Percentiles rank a stretch among this genome's conserved stretches.
Conservation (phyloP, 2,888 invertebrate species). For the Brachypalpus laphriformis region DNA sequence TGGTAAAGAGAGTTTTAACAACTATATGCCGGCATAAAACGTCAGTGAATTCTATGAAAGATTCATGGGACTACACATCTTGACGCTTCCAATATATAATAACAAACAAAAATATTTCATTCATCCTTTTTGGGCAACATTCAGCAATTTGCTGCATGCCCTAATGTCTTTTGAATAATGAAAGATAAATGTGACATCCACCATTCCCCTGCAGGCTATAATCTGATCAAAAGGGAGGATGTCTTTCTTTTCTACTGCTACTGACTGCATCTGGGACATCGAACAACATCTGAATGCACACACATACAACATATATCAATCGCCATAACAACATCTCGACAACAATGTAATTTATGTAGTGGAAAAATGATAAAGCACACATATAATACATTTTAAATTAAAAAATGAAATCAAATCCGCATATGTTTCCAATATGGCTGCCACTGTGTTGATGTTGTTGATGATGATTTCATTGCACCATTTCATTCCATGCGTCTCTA, state of each 20-base stretch:
- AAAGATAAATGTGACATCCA: constrained; percentile 30
- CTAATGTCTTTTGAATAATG: constrained; percentile 31
- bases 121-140: background rate
- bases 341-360: constrained; percentile 68
- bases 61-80: too few species aligned
- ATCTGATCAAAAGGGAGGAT: constrained; percentile 16
- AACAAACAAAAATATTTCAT: background rate
- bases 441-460: background rate
- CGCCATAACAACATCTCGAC: constrained; percentile 56
- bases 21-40: too few species aligned
- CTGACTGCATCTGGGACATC: background rate
- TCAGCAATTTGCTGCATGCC: background rate
- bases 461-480: constrained; percentile 56
- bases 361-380: constrained; percentile 56
- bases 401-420: constrained; percentile 51
- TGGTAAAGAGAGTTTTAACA: too few species aligned
- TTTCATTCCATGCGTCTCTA: constrained; percentile 46
- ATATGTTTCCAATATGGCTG: constrained; percentile 68
- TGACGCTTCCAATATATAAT: too few species aligned
- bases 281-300: constrained; percentile 49
- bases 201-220: constrained; percentile 13
- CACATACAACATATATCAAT: constrained; percentile 63
- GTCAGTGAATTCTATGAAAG: too few species aligned
- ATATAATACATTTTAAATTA: constrained; percentile 64
- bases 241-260: too few species aligned